Conservation (phyloP, 1,140 invertebrate species). For the Hesperophylax magnus region DNA sequence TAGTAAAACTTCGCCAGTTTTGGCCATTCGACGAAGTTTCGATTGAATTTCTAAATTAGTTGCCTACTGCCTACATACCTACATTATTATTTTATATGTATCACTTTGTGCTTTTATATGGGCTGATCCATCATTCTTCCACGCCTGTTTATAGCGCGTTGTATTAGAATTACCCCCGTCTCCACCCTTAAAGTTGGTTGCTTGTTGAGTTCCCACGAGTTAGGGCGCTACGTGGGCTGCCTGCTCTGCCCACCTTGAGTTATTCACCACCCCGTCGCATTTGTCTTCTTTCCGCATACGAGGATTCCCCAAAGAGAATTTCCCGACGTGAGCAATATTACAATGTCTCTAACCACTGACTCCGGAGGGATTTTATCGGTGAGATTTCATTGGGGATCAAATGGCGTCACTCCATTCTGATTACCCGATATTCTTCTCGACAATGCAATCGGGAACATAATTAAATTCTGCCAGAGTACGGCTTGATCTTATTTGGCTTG, state of each 20-base stretch:
- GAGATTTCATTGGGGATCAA: slow-evolving; percentile 29
- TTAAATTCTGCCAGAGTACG: no score
- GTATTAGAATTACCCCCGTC: neutral
- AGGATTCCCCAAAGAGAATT: slow-evolving; percentile 34
- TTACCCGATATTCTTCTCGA: neutral
- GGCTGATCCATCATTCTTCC: no score
- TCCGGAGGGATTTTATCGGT: slow-evolving; percentile 22
- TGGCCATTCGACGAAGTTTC: no score
- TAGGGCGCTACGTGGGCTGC: neutral
- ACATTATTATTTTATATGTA: no score
- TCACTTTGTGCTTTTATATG: no score
- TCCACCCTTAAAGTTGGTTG: slow-evolving; percentile 1
- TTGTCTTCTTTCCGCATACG: slow-evolving; percentile 41
- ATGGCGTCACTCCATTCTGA: neutral
- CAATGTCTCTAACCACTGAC: slow-evolving; percentile 32
- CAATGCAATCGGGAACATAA: neutral
- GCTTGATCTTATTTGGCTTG: no score
- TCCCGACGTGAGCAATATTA: slow-evolving; percentile 37
- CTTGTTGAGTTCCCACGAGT: neutral
- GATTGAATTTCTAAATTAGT: no score
- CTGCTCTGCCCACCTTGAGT: neutral
- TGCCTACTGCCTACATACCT: no score
- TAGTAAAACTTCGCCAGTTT: no score
- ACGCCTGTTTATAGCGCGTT: no score
- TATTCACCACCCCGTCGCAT: slow-evolving; percentile 35